Evolutionary conservation across 1,140 invertebrate genomes (phyloP), one percentile per base, ranked within the genome.

Genomic region (Eurytemora carolleeae): DNA sequence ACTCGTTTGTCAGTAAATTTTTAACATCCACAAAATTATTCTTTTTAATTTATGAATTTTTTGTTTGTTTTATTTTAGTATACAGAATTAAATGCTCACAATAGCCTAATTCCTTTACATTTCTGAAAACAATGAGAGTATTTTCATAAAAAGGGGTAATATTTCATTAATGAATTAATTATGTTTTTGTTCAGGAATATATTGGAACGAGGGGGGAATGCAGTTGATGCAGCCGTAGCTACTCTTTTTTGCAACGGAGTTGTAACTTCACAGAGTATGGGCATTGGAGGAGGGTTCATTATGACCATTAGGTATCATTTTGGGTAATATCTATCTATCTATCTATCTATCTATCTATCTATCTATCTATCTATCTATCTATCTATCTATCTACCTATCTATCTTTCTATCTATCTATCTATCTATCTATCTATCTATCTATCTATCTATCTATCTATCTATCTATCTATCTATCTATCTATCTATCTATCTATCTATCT

Each of bases 191-290:
- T 59, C 68, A 88, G 87, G 66, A 72, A 81, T 18, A 82, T 90
- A 1, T 71, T 94, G 1, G 66, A 78, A 19, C 73, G 76, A 60
- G 86, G 86, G 69, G 91, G 90, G 0, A 87, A 83, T 65, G 88
- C 86, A 0, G 83, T 92, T 17, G 91, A 95, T 71, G 84, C 87
- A 1, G 80, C 86, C 0, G 80, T 95, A 21, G 83, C 87, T 0
- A 73, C 84, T 0, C 74, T 89, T 67, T 81, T 94, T 63, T 94
- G 90, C 76, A 84, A 86, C 66, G 86, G 88, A 0, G 77, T 93
- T 0, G 75, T 86, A 16, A 85, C 88, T 68, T 76, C 84, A 65
- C 86, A 93, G 66, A 87, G 84, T 68, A 82, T 88, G 77, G 91
- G 91, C 0, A 67, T 81, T 55, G 65, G 31, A 44, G 65, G 65